Conservation (phyloP, 1,140 invertebrate species). For the Ceratoteleas bidentatus region DNA sequence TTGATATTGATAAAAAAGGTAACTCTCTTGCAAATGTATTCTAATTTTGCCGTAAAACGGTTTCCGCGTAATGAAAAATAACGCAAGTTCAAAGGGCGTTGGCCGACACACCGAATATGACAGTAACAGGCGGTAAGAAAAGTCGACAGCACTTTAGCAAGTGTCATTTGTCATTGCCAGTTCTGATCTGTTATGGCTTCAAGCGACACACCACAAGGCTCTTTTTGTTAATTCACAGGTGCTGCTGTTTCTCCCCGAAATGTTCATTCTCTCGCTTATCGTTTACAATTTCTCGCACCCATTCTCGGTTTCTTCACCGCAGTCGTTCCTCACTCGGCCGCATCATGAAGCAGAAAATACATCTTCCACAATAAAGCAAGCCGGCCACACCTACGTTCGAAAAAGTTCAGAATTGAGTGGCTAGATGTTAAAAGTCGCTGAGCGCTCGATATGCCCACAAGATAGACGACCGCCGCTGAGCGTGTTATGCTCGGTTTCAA, state of each 20-base stretch:
- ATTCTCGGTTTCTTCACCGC: slow-evolving; percentile 62
- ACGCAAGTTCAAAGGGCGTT: slow-evolving; percentile 38
- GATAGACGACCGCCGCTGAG: too few relatives aligned
- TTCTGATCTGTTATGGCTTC: slow-evolving; percentile 70
- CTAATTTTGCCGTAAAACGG: slow-evolving; percentile 27
- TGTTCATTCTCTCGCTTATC: slow-evolving; percentile 62
- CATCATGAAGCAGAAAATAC: slow-evolving; percentile 68
- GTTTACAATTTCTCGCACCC: slow-evolving; percentile 62
- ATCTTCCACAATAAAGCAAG: slow-evolving; percentile 68
- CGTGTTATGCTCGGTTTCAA: too few relatives aligned
- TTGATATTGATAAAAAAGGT: too few relatives aligned
- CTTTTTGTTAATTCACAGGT: slow-evolving; percentile 75
- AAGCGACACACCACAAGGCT: slow-evolving; percentile 62
- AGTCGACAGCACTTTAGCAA: slow-evolving; percentile 65
- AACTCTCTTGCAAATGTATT: slow-evolving; percentile 24
- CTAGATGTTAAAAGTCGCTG: too few relatives aligned
- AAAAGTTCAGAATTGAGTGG: slow-evolving; percentile 64
- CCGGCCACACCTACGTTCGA: slow-evolving; percentile 58
- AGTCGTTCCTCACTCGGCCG: slow-evolving; percentile 67
- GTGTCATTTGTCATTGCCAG: slow-evolving; percentile 77
- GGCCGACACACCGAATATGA: slow-evolving; percentile 38
- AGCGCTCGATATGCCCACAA: too few relatives aligned
- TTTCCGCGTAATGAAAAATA: slow-evolving; percentile 40
- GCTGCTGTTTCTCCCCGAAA: slow-evolving; percentile 59
- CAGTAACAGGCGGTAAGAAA: slow-evolving; percentile 71